These are phyloP conservation scores for Drosophila nebulosa DNA, from an alignment of 1,140 invertebrate species.

Conservation along the genomic window DNA sequence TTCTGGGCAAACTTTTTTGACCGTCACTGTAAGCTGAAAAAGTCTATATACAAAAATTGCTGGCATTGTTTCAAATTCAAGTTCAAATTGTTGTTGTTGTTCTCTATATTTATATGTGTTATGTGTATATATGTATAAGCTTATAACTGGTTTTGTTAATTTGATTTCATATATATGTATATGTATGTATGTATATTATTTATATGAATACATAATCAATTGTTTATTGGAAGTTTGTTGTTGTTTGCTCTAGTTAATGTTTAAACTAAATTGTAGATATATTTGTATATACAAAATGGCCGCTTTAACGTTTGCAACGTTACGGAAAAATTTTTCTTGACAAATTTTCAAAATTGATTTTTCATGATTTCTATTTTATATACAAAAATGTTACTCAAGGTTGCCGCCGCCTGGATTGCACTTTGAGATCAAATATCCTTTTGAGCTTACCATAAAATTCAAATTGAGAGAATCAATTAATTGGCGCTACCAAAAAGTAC, in stretches of 20 bases:
- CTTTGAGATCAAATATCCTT: constrained; percentile 74
- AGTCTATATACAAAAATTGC: constrained; percentile 50
- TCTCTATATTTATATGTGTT: not conserved
- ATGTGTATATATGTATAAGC: constrained; percentile 10
- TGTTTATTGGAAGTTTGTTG: constrained; percentile 36
- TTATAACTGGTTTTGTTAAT: constrained; percentile 29
- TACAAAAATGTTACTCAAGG: constrained; percentile 18
- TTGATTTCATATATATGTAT: not conserved
- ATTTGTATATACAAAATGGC: constrained; percentile 53
- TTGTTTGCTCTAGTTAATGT: constrained; percentile 17
- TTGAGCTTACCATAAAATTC: constrained; percentile 29
- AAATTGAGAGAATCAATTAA: constrained; percentile 82
- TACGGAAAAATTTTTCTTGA: constrained; percentile 10
- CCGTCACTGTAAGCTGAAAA: constrained; percentile 30
- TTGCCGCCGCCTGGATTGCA: constrained; percentile 62
- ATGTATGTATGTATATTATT: not conserved
- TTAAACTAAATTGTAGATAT: not conserved
- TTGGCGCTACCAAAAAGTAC: constrained; percentile 92
- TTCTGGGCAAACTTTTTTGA: constrained; percentile 29
- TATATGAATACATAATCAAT: constrained; percentile 32
- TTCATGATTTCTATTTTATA: constrained; percentile 18
- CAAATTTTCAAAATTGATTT: constrained; percentile 9
- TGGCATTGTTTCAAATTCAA: not conserved
- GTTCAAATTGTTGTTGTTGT: not conserved
- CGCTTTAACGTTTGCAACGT: constrained; percentile 49